Base-by-base conservation (phyloP, 2,888 invertebrate species). In the Rhimphoctona megacephalus region DNA sequence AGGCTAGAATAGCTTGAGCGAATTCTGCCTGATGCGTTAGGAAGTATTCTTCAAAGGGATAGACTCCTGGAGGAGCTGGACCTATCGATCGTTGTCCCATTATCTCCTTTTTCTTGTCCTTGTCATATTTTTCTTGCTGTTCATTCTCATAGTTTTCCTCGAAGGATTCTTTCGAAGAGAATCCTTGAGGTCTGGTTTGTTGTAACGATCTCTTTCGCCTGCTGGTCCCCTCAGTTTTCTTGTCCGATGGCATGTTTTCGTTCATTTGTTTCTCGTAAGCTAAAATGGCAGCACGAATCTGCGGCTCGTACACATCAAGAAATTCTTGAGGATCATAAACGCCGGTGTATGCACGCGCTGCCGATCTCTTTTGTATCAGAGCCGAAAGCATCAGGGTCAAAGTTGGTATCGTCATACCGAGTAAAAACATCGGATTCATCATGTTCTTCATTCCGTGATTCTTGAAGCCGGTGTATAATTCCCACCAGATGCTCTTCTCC, bases 391-490 rank as follows among this genome's bases (percentile, higher is more conserved):
- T 93, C 17, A 93, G 87, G 0, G 94, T 93, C 64, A 94, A 88
- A 17, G 92, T 92, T 0, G 94, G 94, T 25, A 94, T 91, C 0
- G 93, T 93, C 90, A 94, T 91, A 0, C 94, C 93, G 9, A 94
- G 80, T 8, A 94, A 82, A 86, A 93, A 94, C 81, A 92, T 92
- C 9, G 94, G 93, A 70, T 92, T 92, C 93, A 93, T 93, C 25
- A 94, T 91, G 69, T 94, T 93, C 85, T 92, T 94, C 87, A 94
- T 84, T 0, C 94, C 94, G 69, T 94, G 93, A 25, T 93, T 93
- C 79, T 92, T 93, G 73, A 94, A 94, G 11, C 93, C 93, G 0
- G 88, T 88, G 43, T 89, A 91, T 61, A 94, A 86, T 39, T 94
- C 94, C 61, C 89, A 85, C 90, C 92, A 91, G 33, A 93, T 92